Conservation (phyloP, 2,797 vertebrate species). For the Todus mexicanus region DNA sequence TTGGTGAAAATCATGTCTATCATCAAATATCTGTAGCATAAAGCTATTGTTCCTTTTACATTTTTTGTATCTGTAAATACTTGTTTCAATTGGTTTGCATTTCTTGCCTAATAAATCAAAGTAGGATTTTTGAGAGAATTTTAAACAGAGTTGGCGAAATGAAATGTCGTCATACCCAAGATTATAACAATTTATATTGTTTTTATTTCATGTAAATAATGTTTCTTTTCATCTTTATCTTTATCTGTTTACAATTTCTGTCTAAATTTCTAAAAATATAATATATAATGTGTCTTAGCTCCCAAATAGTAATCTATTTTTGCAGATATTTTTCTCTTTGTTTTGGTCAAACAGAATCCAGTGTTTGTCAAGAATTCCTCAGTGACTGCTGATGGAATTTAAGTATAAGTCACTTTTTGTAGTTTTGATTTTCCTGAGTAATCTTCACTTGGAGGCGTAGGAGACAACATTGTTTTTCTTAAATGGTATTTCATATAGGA, state of each 20-base stretch:
- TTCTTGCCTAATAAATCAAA: background rate
- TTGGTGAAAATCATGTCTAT: background rate
- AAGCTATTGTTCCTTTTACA: background rate
- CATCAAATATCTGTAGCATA: background rate
- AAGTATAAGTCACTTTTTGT: background rate
- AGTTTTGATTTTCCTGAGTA: background rate
- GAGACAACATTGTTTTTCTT: background rate
- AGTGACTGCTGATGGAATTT: background rate
- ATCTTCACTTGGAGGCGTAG: background rate
- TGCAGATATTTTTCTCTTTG: background rate
- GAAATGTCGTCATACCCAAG: background rate
- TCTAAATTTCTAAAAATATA: background rate
- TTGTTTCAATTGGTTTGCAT: background rate
- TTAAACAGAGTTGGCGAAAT: background rate
- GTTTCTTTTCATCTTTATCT: rapidly evolving
- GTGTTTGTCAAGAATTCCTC: background rate
- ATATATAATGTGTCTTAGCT: background rate
- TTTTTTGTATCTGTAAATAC: background rate
- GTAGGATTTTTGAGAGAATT: background rate
- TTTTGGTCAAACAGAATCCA: background rate
- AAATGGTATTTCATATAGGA: background rate
- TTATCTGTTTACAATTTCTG: background rate
- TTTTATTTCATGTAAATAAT: background rate
- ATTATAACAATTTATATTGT: background rate
- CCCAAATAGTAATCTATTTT: background rate